Conservation (phyloP, 2,113 vertebrate genomes). For the Catharus minimus region DNA sequence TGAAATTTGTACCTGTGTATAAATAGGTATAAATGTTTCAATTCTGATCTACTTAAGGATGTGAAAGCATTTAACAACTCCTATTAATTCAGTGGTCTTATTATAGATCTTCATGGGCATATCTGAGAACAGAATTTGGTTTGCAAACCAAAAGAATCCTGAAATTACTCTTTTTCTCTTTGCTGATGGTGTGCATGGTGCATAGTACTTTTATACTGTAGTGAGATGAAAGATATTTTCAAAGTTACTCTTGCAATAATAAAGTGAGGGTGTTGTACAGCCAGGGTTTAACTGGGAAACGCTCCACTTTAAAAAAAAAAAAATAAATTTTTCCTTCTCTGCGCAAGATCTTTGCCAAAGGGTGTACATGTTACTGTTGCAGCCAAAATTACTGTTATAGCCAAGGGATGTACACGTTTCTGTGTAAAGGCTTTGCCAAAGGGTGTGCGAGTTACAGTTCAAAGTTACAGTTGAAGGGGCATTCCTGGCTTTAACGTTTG, state of each 20-base stretch:
- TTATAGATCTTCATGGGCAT: not conserved
- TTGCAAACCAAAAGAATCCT: not conserved
- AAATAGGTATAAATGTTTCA: not conserved
- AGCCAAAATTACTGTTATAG: constrained; percentile 72
- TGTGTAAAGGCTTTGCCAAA: constrained; percentile 36
- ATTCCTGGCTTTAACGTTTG: constrained; percentile 63
- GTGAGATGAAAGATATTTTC: not conserved
- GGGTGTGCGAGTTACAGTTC: constrained; percentile 54
- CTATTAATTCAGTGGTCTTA: not conserved
- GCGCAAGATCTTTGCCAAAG: constrained; percentile 36
- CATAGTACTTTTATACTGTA: not conserved
- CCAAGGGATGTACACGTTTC: constrained; percentile 64
- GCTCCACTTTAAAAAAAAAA: not conserved
- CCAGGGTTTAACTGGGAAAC: not conserved
- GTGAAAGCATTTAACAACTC: not conserved
- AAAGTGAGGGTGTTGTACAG: not conserved
- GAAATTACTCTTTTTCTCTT: not conserved
- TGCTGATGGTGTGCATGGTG: not conserved
- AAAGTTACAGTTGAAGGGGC: constrained; percentile 70
- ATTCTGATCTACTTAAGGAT: not conserved
- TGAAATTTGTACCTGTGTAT: not conserved
- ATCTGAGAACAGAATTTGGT: not conserved
- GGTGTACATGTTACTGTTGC: constrained; percentile 54
- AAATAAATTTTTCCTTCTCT: not conserved
- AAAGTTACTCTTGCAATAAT: not conserved